Evolutionary conservation across 2,113 vertebrate genomes (phyloP).

Genomic region (Zosterops borbonicus): DNA sequence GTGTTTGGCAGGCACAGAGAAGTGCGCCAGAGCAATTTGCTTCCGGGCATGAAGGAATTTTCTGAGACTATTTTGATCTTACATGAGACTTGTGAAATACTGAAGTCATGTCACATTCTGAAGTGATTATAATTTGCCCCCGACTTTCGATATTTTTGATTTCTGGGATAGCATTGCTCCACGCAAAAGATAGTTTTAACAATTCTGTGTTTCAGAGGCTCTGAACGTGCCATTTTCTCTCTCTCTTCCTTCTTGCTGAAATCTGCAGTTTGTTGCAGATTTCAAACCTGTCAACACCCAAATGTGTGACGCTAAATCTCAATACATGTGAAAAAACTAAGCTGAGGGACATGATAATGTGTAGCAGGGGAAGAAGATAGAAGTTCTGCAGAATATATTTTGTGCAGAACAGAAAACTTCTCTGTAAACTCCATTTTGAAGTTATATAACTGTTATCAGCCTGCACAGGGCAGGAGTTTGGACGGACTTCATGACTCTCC

Average conservation of each 20-base stretch:
- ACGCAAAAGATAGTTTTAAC: not conserved
- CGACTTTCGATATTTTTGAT: not conserved
- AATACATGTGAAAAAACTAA: constrained; percentile 38
- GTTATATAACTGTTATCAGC: constrained; percentile 9
- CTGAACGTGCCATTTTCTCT: not conserved
- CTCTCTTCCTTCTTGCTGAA: constrained; percentile 7
- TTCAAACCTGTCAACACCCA: constrained; percentile 49
- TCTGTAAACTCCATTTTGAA: constrained; percentile 18
- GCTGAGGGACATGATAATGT: not conserved
- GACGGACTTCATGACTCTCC: not conserved
- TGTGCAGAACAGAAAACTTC: constrained; percentile 12
- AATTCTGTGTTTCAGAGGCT: not conserved
- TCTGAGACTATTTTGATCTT: not conserved
- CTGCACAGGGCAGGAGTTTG: not conserved
- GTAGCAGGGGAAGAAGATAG: not conserved
- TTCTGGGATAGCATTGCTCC: not conserved
- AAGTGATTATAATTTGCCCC: not conserved
- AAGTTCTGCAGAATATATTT: constrained; percentile 8
- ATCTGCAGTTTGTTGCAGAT: not conserved
- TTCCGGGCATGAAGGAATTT: not conserved
- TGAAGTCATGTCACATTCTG: not conserved
- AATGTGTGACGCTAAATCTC: constrained; percentile 47
- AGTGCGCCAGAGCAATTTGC: not conserved
- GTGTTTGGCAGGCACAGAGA: not conserved
- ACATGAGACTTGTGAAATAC: not conserved